Base-by-base conservation (phyloP, 2,797 vertebrate genomes). In the Enteromius radiatus region DNA sequence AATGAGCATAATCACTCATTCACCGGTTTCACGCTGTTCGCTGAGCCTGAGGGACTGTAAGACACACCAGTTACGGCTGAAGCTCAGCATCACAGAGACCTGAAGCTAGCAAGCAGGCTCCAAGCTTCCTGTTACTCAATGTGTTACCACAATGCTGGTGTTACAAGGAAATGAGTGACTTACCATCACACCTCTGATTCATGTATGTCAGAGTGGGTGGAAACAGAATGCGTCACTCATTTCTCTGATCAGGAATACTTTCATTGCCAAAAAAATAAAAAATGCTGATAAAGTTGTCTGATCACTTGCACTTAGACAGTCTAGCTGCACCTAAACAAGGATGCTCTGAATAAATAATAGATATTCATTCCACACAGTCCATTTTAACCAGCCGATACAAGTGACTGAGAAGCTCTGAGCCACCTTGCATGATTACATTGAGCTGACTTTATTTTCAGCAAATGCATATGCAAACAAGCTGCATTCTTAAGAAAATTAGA, bases 1-100 rank as follows among this genome's bases (percentile, higher is more conserved):
- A 85, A 68, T 81, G 84, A 76, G 74, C 38, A 61, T 84, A 80
- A 87, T 89, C 84, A 85, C 84, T 89, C 88, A 86, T 80, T 84
- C 52, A 84, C 83, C 80, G 68, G 65, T 73, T 73, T 73, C 21
- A 7, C 1, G 21, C 33, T 80, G 19, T 26, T 23, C 12, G 6
- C 23, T 23, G 63, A 83, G 74, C 65, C 76, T 52, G 9, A 64
- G 61, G 61, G 81, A 86, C 64, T 69, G 86, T 49, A 83, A 86
- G 49, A 52, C 61, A 79, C 78, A 85, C 75, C 63, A 75, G 61
- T 38, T 41, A 74, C 17, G 56, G 38, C 56, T 76, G 65, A 65
- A 64, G 67, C n/a, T 69, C 23, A 73, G 59, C 17, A 70, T 85
- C 75, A 43, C 73, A 68, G 21, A 52, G 38, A 76, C 28, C 36